Evolutionary conservation across 2,888 invertebrate species (phyloP), one percentile per base, ranked within the genome.

Genomic region (Macrosiphum euphorbiae): DNA sequence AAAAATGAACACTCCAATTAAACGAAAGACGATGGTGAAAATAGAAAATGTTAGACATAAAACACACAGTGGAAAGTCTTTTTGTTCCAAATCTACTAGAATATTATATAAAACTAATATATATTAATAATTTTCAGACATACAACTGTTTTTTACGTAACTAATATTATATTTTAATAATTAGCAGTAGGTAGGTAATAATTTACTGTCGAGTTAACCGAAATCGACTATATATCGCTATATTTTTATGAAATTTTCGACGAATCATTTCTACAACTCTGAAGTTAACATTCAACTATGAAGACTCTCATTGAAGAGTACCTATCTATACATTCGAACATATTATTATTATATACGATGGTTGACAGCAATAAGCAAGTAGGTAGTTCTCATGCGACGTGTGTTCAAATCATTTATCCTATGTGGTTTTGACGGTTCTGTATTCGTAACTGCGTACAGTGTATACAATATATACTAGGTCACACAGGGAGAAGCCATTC

Each of bases 381-480:
- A 78, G 35, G 78, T 35, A 78, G 20, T 78, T 67, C 35, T 78
- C 8, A 20, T 35, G 35, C 20, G 78, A 78, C 78, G 78, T 78
- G 35, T 78, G 78, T 78, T 78, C 78, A 78, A 78, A 78, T 78
- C 78, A 78, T 78, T 78, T 35, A 78, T 78, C 35, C 78, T 78
- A 35, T 20, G 78, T 20, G 20, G 35, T 78, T 78, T 78, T 78
- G 78, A 78, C 78, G 78, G 78, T 78, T 78, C 35, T 20, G 78
- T 78, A 78, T 35, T 20, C 8, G 35, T 78, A 35, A 78, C 78
- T 78, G 20, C 78, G 20, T 78, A 78, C 35, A 78, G 35, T 78
- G 78, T 78, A 78, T 35, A 78, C 78, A 78, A 44, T 44, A 44
- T n/a, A n/a, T 78, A 35, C 35, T 78, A 35, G 78, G 78, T 78